Percentiles rank a stretch among this genome's conserved stretches.
Conservation (phyloP, 2,797 vertebrate genomes). For the Spondyliosoma cantharus region DNA sequence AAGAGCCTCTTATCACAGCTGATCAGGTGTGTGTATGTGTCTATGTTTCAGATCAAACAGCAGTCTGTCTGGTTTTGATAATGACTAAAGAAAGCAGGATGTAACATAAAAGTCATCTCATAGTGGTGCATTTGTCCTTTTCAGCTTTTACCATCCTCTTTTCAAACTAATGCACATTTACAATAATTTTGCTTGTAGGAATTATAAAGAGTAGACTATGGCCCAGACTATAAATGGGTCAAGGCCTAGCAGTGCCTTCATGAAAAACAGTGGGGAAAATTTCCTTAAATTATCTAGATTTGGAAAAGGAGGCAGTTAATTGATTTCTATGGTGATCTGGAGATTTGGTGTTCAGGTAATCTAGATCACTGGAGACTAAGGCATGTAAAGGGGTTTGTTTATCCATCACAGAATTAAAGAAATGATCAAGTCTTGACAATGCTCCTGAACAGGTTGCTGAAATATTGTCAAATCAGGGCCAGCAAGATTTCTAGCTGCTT, state of each 20-base stretch:
- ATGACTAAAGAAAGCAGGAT: neutral
- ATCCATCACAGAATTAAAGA: neutral
- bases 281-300: neutral
- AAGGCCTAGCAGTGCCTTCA: neutral
- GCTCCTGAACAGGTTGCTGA: neutral
- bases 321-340: neutral
- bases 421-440: fast-evolving
- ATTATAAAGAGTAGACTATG: no score
- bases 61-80: conserved; percentile 6
- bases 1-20: conserved; percentile 93
- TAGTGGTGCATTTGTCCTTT: neutral
- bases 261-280: neutral
- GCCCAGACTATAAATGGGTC: neutral
- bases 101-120: neutral
- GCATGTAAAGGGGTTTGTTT: neutral
- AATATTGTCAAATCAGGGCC: neutral
- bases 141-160: neutral
- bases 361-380: neutral
- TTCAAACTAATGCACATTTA: neutral
- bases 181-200: neutral
- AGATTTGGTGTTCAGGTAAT: neutral
- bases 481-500: neutral
- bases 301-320: neutral
- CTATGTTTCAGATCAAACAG: conserved; percentile 1
- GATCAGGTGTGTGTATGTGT: conserved; percentile 87